phyloP scores from a whole-genome alignment of 2,888 invertebrate species.

The Smittia sp. region DNA sequence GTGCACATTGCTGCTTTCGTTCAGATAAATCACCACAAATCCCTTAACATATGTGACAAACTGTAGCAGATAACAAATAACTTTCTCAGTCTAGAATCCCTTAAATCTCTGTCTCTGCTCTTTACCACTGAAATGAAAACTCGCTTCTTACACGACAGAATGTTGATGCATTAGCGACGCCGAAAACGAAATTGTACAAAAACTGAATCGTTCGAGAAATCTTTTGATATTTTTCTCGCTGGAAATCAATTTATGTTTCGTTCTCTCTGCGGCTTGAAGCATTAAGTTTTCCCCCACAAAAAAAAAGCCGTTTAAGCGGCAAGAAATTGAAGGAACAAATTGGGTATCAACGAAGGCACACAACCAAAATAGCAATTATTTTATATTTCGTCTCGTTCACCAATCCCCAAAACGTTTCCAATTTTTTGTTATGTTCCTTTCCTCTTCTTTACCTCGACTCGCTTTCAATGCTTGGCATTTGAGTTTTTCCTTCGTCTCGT shows the following conservation, averaged over 20 bases:
- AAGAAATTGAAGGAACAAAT: constrained; percentile 2
- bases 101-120: background rate
- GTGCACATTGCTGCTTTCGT: background rate
- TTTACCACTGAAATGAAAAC: background rate
- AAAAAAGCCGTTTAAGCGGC: too few relatives aligned
- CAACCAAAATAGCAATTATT: constrained; percentile 14
- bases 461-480: too few relatives aligned
- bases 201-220: too few relatives aligned
- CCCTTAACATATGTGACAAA: constrained; percentile 7
- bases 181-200: too few relatives aligned
- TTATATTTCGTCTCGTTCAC: background rate
- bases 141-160: too few relatives aligned
- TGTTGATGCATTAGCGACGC: too few relatives aligned
- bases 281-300: too few relatives aligned
- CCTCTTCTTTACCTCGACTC: background rate
- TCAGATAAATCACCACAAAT: background rate
- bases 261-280: too few relatives aligned
- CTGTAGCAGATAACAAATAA: background rate
- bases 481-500: too few relatives aligned
- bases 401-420: background rate
- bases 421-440: background rate
- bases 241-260: too few relatives aligned
- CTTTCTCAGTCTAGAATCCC: background rate
- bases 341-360: background rate
- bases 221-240: too few relatives aligned